Base-by-base conservation (phyloP, 2,888 invertebrate species). In the Pristionchus arcanus region DNA sequence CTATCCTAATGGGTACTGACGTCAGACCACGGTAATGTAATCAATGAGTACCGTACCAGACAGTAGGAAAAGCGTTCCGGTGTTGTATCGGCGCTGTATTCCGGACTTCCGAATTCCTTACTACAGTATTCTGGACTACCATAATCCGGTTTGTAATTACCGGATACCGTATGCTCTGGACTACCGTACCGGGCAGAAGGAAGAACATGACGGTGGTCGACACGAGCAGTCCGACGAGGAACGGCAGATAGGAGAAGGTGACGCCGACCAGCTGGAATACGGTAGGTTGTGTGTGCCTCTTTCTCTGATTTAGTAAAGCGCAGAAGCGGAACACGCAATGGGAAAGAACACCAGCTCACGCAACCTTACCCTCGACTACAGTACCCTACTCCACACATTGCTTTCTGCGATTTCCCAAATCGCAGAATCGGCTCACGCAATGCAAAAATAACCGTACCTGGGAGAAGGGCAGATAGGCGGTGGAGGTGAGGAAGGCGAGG, bases 161-260 rank as follows among this genome's bases (percentile, higher is more conserved):
- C n/a, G n/a, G n/a, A n/a, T 55, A 55, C 55, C 55, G 55, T 55
- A 55, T 13, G 9, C 87, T 42, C 42, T 42, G 42, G 42, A 42
- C 42, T 49, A 49, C 42, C 42, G 68, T 81, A 93, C 93, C 94
- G 68, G 94, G 94, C 15, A 94, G 91, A 16, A 94, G 90, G 66
- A 93, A 91, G 88, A 93, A 95, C 53, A 95, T 91, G 63, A 93
- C 90, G 63, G 93, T 90, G 55, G 93, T 92, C 83, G 91, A 92
- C 25, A 93, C 89, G 34, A 90, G 90, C 77, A 95, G 94, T 1
- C 95, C 92, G 9, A 94, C 93, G 9, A 96, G 95, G 93, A 96
- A 96, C 0, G 96, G 96, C 19, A 96, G 91, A 92, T 96, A 96
- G 74, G 95, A 95, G 90, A 94, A 95, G 25, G 95, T 92, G 25